Evolutionary conservation across 2,797 vertebrate genomes (phyloP).

Genomic region (Pteropus rufus): DNA sequence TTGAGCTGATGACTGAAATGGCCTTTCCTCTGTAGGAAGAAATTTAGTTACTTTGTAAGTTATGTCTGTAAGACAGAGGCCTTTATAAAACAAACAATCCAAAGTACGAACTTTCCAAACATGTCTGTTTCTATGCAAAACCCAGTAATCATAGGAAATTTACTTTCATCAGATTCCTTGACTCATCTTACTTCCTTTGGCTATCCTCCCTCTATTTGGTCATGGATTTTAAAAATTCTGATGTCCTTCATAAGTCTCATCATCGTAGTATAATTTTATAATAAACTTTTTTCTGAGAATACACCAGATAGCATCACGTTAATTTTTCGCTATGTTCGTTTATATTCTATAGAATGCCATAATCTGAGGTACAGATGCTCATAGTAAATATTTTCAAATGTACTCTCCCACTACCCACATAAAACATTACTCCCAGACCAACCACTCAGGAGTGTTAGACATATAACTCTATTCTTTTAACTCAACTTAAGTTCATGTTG

Average conservation of each 20-base stretch:
- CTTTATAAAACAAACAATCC: neutral
- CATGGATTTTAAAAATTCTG: neutral
- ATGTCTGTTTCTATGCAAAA: neutral
- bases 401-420: neutral
- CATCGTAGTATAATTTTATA: neutral
- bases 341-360: neutral
- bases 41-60: neutral
- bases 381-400: neutral
- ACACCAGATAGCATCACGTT: neutral
- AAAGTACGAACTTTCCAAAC: neutral
- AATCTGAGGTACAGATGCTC: neutral
- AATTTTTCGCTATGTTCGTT: neutral
- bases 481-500: neutral
- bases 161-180: neutral
- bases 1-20: neutral
- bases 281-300: neutral
- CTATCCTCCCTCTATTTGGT: neutral
- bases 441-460: neutral
- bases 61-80: neutral
- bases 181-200: neutral
- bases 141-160: neutral
- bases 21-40: neutral
- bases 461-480: neutral
- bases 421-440: neutral
- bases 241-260: neutral